A percentile compares a stretch with the other conserved stretches of the same genome.
phyloP scores from a whole-genome alignment of 2,113 vertebrate species.

The Crotalus horridus region DNA sequence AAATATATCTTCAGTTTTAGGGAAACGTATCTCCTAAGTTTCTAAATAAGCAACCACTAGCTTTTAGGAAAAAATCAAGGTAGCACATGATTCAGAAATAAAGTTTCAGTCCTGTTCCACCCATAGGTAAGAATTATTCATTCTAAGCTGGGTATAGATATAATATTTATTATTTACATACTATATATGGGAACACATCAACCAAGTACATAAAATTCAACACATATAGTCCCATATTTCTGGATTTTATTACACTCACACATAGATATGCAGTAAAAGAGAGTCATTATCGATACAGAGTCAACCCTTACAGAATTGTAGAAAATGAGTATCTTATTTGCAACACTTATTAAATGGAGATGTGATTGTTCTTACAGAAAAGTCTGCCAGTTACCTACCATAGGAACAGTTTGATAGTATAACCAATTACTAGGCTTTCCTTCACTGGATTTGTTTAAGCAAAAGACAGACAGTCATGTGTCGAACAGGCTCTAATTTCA shows the following conservation, averaged over 20 bases:
- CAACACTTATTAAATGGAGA: not conserved
- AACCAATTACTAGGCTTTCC: not conserved
- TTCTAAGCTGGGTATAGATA: not conserved
- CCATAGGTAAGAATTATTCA: not conserved
- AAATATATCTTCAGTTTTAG: accelerated
- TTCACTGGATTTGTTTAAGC: not conserved
- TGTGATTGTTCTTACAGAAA: not conserved
- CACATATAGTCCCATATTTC: not conserved
- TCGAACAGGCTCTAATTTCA: not conserved
- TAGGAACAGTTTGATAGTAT: not conserved
- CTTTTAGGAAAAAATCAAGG: not conserved
- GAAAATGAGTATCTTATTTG: not conserved
- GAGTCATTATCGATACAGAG: not conserved
- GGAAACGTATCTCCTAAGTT: not conserved
- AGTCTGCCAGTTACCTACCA: not conserved
- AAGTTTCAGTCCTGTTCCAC: not conserved
- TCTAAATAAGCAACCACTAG: not conserved
- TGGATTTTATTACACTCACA: not conserved
- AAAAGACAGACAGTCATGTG: not conserved
- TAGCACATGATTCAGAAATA: not conserved
- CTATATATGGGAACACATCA: not conserved
- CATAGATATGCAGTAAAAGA: not conserved
- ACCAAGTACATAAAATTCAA: not conserved
- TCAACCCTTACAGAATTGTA: not conserved
- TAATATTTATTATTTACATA: not conserved